Evolutionary conservation across 2,888 invertebrate species (phyloP), one percentile per base, ranked within the genome.

Genomic region (Diarsia brunnea): DNA sequence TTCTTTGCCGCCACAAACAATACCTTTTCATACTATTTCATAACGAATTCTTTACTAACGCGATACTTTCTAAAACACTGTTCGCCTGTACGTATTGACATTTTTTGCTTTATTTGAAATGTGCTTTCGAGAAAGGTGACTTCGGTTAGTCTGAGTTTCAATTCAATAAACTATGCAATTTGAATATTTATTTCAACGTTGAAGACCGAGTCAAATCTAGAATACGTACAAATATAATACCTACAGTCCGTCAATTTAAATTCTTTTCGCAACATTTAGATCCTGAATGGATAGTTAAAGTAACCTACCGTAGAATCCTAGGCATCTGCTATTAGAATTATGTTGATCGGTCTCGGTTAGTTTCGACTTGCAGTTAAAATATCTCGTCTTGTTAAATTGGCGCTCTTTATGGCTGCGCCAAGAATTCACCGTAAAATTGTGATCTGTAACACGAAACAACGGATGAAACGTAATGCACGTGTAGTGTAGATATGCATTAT

Each of bases 1-100:
- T 94, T 90, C 91, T 91, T 90, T 89, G 90, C 91, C 92, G 92
- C 92, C 93, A 94, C 95, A 95, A 95, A 95, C 95, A 96, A 95
- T 95, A 93, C 93, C 93, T 94, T 95, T 95, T 93, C 94, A 93
- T 93, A 93, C 93, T 92, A 94, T 95, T 95, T 94, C 95, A 94
- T 94, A 95, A 95, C 94, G 93, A 94, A 94, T 94, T 95, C 94
- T 93, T 94, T 91, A 89, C 92, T 90, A 90, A 92, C 90, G 89
- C 91, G 89, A 91, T 92, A 92, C 94, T 94, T 94, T 94, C 93
- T 94, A 94, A 93, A 93, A 92, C 91, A 90, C 89, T 90, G 89
- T 88, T 91, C 88, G 89, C 84, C 84, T 86, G 81, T 89, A 88
- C 86, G 87, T 91, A 90, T 90, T 92, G 89, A 87, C 89, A 90